Conservation (phyloP, 1,140 invertebrate genomes). For the Neoseiulus cucumeris region DNA sequence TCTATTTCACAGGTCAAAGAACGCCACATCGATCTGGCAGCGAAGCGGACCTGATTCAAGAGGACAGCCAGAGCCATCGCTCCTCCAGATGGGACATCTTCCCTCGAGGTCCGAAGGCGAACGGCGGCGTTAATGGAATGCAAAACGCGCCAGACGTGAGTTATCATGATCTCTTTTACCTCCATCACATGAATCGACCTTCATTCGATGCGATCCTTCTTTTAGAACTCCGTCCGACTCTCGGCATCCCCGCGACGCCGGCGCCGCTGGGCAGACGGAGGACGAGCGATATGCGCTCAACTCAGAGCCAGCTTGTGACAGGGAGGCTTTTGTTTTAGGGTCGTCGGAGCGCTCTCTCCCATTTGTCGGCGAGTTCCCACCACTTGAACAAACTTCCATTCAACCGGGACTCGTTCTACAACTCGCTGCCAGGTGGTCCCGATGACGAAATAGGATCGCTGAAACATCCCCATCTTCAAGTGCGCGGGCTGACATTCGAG, state of each 20-base stretch:
- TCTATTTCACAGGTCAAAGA: neutral
- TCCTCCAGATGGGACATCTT: constrained; percentile 1
- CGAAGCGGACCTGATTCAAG: constrained; percentile 5
- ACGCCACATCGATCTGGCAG: constrained; percentile 7
- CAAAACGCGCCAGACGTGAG: neutral
- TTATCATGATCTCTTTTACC: neutral
- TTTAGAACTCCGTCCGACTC: too few relatives aligned
- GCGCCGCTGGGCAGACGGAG: too few relatives aligned
- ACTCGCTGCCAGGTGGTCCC: constrained; percentile 12
- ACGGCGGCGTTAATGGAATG: neutral
- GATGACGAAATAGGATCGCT: constrained; percentile 17
- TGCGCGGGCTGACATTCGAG: constrained; percentile 34
- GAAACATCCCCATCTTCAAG: constrained; percentile 41
- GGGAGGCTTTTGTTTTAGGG: neutral
- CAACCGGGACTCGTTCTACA: constrained; percentile 16
- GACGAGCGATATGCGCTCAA: too few relatives aligned
- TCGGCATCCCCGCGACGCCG: too few relatives aligned
- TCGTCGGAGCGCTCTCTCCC: neutral
- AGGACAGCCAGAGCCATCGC: constrained; percentile 3
- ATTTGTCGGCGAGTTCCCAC: constrained; percentile 13
- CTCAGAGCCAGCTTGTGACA: too few relatives aligned
- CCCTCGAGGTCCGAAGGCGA: neutral
- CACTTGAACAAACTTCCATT: constrained; percentile 15
- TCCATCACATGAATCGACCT: too few relatives aligned
- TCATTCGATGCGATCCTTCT: too few relatives aligned